A percentile compares a stretch with the other conserved stretches of the same genome.
These are phyloP conservation scores for Heliconius charithonia DNA, from an alignment of 2,888 invertebrate species.

Conservation along the genomic window DNA sequence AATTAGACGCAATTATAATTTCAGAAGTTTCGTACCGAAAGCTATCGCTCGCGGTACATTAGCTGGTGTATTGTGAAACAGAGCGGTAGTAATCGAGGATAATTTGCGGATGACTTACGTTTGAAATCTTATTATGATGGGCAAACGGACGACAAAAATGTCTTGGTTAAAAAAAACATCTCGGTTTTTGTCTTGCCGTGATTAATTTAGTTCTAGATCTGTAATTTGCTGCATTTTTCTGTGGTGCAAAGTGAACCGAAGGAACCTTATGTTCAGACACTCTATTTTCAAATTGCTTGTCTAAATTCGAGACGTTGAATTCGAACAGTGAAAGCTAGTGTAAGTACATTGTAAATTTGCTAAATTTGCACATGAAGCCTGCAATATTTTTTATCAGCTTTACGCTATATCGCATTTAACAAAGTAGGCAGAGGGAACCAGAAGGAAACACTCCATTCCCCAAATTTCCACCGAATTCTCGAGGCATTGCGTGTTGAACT, in stretches of 20 bases:
- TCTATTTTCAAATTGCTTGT: not conserved
- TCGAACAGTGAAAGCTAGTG: not conserved
- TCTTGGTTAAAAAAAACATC: not conserved
- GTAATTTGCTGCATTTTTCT: too few relatives aligned
- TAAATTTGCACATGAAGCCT: too few relatives aligned
- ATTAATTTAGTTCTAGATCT: not conserved
- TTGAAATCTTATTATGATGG: slow-evolving; percentile 19
- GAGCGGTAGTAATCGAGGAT: slow-evolving; percentile 28
- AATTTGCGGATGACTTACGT: slow-evolving; percentile 29
- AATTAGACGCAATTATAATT: slow-evolving; percentile 15
- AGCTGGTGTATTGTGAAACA: slow-evolving; percentile 33
- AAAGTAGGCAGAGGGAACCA: too few relatives aligned
- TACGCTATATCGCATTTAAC: too few relatives aligned
- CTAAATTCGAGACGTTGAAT: not conserved
- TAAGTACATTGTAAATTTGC: too few relatives aligned
- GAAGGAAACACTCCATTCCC: too few relatives aligned
- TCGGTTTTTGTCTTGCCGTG: not conserved
- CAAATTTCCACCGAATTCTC: too few relatives aligned
- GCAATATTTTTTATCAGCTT: too few relatives aligned
- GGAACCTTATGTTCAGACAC: not conserved
- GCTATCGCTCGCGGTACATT: slow-evolving; percentile 27
- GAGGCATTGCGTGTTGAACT: too few relatives aligned
- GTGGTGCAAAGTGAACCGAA: not conserved
- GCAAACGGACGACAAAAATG: slow-evolving; percentile 26
- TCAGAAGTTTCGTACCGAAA: slow-evolving; percentile 20